Evolutionary conservation across 2,888 invertebrate genomes (phyloP).

Genomic region (Drosophila infuscata): DNA sequence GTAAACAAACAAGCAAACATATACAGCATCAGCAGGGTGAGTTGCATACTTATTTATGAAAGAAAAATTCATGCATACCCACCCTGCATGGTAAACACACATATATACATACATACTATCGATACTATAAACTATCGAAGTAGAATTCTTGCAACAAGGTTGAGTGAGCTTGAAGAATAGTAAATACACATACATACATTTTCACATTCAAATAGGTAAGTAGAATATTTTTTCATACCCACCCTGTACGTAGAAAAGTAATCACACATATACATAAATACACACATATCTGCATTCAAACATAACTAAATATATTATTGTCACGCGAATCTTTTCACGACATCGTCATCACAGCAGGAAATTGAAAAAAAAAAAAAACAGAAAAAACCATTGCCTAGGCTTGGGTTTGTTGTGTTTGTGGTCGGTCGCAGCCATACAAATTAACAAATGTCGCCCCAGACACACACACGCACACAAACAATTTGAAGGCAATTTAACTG

Average conservation of each 20-base stretch:
- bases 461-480: conserved; percentile 26
- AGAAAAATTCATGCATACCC: too few species aligned
- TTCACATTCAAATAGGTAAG: background rate
- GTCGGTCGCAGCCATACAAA: conserved; percentile 69
- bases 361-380: conserved; percentile 35
- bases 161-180: background rate
- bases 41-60: too few species aligned
- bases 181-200: background rate
- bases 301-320: conserved; percentile 38
- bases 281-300: conserved; percentile 11
- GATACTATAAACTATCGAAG: too few species aligned
- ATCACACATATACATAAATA: background rate
- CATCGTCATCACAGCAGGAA: conserved; percentile 42
- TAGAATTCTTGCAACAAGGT: background rate
- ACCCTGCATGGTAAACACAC: too few species aligned
- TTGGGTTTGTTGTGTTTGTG: conserved; percentile 28
- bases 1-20: too few species aligned
- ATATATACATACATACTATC: background rate
- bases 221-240: background rate
- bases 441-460: conserved; percentile 22
- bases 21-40: background rate
- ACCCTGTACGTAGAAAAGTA: background rate
- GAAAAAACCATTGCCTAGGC: conserved; percentile 36
- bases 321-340: conserved; percentile 44
- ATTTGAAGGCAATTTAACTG: conserved; percentile 73